Percentiles rank a stretch among this genome's conserved stretches.
Conservation (phyloP, 2,797 vertebrate species). For the Trichosurus vulpecula region DNA sequence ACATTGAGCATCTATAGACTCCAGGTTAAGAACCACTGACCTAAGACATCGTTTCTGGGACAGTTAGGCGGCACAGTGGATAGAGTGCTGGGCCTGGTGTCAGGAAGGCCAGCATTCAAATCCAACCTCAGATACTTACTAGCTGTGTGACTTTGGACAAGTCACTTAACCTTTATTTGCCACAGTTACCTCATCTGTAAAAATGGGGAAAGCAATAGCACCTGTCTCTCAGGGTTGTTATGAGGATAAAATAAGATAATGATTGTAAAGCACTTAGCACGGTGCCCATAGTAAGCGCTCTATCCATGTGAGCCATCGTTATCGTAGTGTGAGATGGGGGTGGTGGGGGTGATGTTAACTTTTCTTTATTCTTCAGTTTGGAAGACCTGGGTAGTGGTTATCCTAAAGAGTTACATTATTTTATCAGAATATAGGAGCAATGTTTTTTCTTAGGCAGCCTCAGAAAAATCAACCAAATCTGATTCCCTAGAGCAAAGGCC, state of each 20-base stretch:
- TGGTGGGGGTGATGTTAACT: too few species aligned
- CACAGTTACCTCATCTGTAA: not conserved
- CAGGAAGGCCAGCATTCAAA: not conserved
- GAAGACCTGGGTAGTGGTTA: not conserved
- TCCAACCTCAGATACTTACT: not conserved
- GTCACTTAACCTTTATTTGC: not conserved
- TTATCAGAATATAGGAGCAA: not conserved
- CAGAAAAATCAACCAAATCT: not conserved
- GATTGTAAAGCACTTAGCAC: not conserved
- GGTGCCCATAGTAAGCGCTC: not conserved
- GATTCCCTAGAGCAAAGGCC: not conserved
- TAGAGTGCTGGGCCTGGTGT: not conserved
- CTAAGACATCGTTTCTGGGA: not conserved
- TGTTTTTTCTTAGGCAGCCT: not conserved
- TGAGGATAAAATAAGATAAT: not conserved
- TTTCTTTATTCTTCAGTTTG: not conserved
- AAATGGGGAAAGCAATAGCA: not conserved
- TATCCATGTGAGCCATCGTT: not conserved
- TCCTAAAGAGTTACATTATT: not conserved
- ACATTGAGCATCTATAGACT: not conserved
- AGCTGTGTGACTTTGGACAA: not conserved
- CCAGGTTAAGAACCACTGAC: not conserved
- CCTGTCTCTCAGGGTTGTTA: not conserved
- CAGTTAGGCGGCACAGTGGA: too few species aligned
- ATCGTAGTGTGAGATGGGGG: not conserved